Percentiles rank a stretch among this genome's conserved stretches.
These are phyloP conservation scores for Acanthisitta chloris DNA, from an alignment of 2,113 vertebrate genomes.

Conservation along the genomic window DNA sequence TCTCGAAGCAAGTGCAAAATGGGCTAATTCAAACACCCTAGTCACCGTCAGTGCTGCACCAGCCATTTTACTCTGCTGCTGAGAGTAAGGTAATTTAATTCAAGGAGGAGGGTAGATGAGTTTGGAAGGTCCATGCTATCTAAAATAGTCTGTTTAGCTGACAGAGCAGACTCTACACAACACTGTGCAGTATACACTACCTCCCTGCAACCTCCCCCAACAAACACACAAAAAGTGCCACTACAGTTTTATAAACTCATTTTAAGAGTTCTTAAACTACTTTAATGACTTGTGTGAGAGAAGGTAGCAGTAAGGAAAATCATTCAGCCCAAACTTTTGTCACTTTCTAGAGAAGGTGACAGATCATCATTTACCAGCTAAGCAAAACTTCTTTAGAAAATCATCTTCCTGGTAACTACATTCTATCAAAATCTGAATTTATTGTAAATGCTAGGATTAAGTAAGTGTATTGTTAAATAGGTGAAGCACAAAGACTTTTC, in stretches of 20 bases:
- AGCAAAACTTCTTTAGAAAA: neutral
- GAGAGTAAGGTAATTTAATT: neutral
- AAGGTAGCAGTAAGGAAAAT: neutral
- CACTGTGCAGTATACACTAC: neutral
- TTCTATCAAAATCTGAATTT: neutral
- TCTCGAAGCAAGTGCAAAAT: neutral
- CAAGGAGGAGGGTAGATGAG: neutral
- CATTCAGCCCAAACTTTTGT: neutral
- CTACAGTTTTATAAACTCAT: neutral
- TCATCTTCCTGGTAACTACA: neutral
- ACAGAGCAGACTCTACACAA: neutral
- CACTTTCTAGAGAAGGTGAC: neutral
- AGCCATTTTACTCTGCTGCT: neutral
- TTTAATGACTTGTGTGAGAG: neutral
- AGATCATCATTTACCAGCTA: neutral
- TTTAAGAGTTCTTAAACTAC: neutral
- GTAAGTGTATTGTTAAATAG: neutral
- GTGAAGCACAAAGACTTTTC: neutral
- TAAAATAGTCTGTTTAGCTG: neutral
- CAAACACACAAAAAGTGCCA: neutral
- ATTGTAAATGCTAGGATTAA: neutral
- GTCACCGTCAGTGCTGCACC: neutral
- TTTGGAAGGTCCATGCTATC: neutral
- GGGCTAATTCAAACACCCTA: neutral
- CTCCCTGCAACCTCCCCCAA: fast-evolving